phyloP scores from a whole-genome alignment of 2,797 vertebrate species.

The Periparus ater region DNA sequence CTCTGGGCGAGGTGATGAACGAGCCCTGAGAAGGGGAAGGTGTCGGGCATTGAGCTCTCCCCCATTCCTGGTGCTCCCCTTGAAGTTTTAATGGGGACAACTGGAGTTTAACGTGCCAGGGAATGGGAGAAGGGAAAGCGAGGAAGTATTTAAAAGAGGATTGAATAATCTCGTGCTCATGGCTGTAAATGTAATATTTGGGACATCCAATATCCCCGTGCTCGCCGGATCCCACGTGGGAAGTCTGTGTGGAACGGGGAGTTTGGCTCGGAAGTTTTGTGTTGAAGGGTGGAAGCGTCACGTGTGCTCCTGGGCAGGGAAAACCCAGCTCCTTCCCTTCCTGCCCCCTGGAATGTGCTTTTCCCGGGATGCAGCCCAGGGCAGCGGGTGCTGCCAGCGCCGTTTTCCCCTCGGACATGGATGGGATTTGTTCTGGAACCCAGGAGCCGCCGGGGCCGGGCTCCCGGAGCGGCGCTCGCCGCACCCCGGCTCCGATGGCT shows the following conservation, averaged over 20 bases:
- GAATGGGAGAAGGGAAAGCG: constrained; percentile 32
- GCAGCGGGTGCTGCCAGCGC: neutral
- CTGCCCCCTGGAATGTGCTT: fast-evolving
- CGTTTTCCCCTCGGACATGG: fast-evolving
- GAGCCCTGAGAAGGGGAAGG: constrained; percentile 37
- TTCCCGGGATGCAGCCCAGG: fast-evolving
- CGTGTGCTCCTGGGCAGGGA: fast-evolving
- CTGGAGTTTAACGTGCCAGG: neutral
- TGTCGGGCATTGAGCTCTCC: neutral
- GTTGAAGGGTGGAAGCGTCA: neutral
- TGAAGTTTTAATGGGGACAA: neutral
- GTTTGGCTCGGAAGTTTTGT: neutral
- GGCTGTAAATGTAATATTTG: neutral
- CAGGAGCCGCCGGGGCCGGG: neutral
- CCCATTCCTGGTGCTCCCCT: neutral
- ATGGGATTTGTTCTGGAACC: neutral
- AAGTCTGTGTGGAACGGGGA: fast-evolving
- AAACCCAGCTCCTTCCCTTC: neutral
- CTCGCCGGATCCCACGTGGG: neutral
- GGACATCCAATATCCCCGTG: neutral
- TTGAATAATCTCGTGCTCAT: constrained; percentile 21
- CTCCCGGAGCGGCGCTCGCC: neutral
- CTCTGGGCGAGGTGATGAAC: neutral
- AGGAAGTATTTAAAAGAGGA: constrained; percentile 56
- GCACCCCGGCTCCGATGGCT: constrained; percentile 10